Conservation (phyloP, 2,113 vertebrate species). For the Bubalus kerabau region DNA sequence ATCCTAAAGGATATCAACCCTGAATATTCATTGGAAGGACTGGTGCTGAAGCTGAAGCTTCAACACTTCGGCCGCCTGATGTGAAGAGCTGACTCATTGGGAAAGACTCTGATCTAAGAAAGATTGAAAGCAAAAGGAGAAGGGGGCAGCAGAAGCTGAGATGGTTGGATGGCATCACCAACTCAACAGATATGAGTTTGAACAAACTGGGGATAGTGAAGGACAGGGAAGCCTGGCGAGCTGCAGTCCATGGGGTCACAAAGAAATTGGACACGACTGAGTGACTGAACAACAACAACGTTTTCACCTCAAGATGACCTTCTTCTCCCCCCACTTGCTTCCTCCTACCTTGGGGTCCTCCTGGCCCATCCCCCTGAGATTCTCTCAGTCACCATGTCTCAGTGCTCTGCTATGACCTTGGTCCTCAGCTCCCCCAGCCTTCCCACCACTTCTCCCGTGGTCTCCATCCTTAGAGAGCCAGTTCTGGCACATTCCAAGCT, state of each 20-base stretch:
- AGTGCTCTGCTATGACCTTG: neutral
- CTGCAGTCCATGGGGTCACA: neutral
- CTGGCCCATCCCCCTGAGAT: neutral
- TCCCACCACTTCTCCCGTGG: neutral
- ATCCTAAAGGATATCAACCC: neutral
- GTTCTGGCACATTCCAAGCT: neutral
- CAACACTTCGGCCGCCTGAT: neutral
- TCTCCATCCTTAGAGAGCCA: neutral
- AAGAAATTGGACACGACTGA: neutral
- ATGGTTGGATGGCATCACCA: neutral
- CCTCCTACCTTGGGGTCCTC: neutral
- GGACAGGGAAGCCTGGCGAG: neutral
- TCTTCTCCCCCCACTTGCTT: neutral
- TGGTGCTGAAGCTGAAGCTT: neutral
- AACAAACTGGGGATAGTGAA: neutral
- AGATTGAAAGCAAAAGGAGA: neutral
- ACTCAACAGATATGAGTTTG: neutral
- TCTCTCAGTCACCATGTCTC: neutral
- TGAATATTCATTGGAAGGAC: neutral
- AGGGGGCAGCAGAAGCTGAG: neutral
- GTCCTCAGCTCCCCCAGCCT: neutral
- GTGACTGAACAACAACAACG: neutral
- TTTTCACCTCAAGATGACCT: rapidly evolving
- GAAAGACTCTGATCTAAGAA: neutral
- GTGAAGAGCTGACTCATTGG: neutral